phyloP scores from a whole-genome alignment of 2,888 invertebrate species.

The Lamproptera curius region DNA sequence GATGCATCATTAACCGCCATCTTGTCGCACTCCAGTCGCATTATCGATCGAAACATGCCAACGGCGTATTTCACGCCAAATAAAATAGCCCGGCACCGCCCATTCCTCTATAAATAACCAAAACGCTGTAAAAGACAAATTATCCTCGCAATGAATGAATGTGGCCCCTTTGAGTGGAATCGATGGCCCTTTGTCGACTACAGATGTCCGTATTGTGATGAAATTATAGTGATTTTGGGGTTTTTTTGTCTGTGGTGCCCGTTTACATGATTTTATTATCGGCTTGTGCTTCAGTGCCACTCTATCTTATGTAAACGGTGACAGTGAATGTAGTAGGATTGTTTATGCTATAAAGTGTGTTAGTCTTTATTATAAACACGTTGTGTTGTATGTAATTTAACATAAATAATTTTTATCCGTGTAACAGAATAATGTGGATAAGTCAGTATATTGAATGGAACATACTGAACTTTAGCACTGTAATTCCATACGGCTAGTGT shows the following conservation, averaged over 20 bases:
- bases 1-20: conserved; percentile 51
- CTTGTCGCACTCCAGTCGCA: conserved; percentile 59
- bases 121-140: conserved; percentile 17
- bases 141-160: conserved; percentile 13
- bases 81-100: conserved; percentile 51
- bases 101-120: conserved; percentile 33
- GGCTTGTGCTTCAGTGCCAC: background rate
- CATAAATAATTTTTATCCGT: too few relatives aligned
- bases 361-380: too few relatives aligned
- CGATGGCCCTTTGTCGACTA: conserved; percentile 5
- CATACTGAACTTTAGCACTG: too few relatives aligned
- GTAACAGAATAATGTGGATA: too few relatives aligned
- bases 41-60: conserved; percentile 40
- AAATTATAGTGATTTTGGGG: background rate
- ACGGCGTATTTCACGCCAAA: conserved; percentile 62
- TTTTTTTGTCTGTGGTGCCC: background rate
- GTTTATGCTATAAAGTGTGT: too few relatives aligned
- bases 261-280: background rate
- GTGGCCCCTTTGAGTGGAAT: conserved; percentile 6
- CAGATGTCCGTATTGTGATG: conserved; percentile 14
- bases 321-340: too few relatives aligned
- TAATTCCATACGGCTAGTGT: too few relatives aligned
- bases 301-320: background rate
- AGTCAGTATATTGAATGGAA: too few relatives aligned
- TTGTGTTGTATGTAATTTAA: too few relatives aligned